Base-by-base conservation (phyloP, 2,888 invertebrate species). In the Diarsia rubi region DNA sequence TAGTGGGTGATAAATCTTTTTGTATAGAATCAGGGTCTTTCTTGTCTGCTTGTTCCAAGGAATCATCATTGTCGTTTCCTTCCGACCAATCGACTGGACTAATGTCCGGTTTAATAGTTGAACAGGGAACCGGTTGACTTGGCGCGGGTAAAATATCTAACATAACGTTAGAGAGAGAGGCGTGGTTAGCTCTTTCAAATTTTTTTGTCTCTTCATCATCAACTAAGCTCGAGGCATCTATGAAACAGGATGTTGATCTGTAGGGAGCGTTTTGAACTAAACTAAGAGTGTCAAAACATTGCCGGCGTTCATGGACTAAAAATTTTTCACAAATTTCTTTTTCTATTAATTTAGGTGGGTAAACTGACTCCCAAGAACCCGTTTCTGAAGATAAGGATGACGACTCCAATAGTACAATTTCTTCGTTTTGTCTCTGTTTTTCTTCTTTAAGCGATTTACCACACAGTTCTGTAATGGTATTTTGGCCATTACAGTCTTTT, bases 181-280 rank as follows among this genome's bases (percentile, higher is more conserved):
- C 82, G 52, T 75, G 88, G 24, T 67, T 64, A 68, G 82, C 78
- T 44, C 44, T 73, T 68, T 85, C 81, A 73, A 87, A 75, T 75
- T 88, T 81, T 11, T 90, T 90, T 19, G 91, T 86, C 24, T 92
- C 89, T 84, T 98, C 97, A 90, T 98, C 98, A 91, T 98, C 98
- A 37, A 97, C 97, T 81, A 98, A 94, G 90, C 97, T 97, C 12
- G 98, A 97, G 24, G 98, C 98, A 91, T 98, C 98, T 84, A 98
- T 98, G 87, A 98, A 98, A 91, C 98, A 98, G 77, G 97, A 91
- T 3, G 92, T 90, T 37, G 92, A 90, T 88, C 94, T 95, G 65
- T 89, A 89, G 5, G 91, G 89, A 4, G 91, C 90, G 76, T 91
- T 93, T 82, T 91, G 90, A 24, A 88, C 88, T 78, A 89, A 82